These are phyloP conservation scores for Progne subis DNA, from an alignment of 2,113 vertebrate species.

Conservation along the genomic window DNA sequence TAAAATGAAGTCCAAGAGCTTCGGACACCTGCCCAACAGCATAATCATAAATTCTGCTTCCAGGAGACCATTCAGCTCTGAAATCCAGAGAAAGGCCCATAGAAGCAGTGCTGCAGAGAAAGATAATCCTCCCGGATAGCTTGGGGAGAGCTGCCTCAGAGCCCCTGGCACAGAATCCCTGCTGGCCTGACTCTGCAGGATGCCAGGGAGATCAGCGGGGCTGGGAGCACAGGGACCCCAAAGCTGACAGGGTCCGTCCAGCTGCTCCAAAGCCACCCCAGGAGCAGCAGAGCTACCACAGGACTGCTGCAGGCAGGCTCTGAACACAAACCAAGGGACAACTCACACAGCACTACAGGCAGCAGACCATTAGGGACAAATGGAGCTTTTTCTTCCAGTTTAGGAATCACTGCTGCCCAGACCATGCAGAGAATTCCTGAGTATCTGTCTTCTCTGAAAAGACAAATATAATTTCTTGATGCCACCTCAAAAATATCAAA, in stretches of 20 bases:
- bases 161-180: background rate
- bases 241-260: background rate
- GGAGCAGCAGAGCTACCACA: background rate
- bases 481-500: background rate
- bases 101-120: background rate
- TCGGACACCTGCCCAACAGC: conserved; percentile 28
- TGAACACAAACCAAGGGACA: background rate
- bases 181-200: background rate
- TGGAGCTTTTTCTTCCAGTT: background rate
- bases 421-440: background rate
- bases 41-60: background rate
- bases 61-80: background rate
- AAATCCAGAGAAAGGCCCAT: background rate
- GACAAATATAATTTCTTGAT: background rate
- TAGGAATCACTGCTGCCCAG: background rate
- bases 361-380: background rate
- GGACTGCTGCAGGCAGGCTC: background rate
- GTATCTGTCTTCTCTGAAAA: background rate
- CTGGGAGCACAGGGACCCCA: background rate
- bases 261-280: background rate
- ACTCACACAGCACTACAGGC: background rate
- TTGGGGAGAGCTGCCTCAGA: background rate
- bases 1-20: background rate
- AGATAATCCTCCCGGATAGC: background rate
- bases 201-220: background rate